These are phyloP conservation scores for Amia ocellicauda DNA, from an alignment of 2,113 vertebrate species.

Conservation along the genomic window DNA sequence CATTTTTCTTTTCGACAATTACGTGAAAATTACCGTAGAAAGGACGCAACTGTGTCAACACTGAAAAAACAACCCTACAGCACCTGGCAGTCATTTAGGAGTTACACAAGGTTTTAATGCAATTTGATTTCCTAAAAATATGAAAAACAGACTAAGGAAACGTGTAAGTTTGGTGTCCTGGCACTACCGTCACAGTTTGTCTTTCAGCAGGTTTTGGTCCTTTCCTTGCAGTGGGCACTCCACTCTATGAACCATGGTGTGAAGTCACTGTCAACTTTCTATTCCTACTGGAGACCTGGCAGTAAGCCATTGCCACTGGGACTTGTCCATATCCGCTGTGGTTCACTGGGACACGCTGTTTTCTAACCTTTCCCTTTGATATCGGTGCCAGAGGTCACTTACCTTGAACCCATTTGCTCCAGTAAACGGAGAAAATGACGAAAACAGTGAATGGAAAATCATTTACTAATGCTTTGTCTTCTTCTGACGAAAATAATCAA, in stretches of 20 bases:
- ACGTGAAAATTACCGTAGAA: no score
- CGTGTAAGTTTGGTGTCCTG: constrained; percentile 63
- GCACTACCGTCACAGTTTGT: constrained; percentile 66
- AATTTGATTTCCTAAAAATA: constrained; percentile 59
- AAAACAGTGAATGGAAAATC: background rate
- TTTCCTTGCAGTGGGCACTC: constrained; percentile 71
- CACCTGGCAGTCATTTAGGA: constrained; percentile 8
- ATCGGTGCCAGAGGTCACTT: constrained; percentile 60
- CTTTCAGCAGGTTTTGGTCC: constrained; percentile 68
- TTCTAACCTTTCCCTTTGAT: constrained; percentile 71
- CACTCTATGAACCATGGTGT: constrained; percentile 68
- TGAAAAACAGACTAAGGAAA: constrained; percentile 71
- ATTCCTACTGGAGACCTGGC: constrained; percentile 73
- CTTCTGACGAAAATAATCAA: background rate
- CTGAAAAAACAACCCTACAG: background rate
- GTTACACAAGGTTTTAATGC: constrained; percentile 20
- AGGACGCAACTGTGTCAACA: background rate
- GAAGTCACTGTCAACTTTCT: constrained; percentile 70
- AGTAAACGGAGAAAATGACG: constrained; percentile 2
- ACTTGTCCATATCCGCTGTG: constrained; percentile 74
- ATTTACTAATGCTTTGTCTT: background rate
- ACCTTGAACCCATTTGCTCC: constrained; percentile 2
- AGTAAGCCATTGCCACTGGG: constrained; percentile 64
- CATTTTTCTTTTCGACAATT: no score
- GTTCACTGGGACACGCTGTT: constrained; percentile 66